Percentiles rank a stretch among this genome's conserved stretches.
These are phyloP conservation scores for Trachelipus rathkii DNA, from an alignment of 1,140 invertebrate genomes.

Conservation along the genomic window DNA sequence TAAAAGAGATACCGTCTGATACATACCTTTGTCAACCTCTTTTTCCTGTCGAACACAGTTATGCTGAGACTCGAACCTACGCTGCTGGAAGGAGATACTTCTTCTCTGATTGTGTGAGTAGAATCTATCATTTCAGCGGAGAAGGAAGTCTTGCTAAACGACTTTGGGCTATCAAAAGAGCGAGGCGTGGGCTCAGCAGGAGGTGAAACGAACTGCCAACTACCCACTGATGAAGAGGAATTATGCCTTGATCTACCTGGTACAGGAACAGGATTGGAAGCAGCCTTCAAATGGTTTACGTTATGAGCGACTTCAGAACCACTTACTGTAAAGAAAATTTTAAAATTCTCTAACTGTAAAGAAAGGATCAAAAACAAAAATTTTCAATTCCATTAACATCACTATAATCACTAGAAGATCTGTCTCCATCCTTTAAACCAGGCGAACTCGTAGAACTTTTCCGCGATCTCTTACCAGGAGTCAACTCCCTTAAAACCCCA, in stretches of 20 bases:
- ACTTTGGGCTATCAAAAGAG: not conserved
- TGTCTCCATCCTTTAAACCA: not conserved
- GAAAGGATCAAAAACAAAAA: not conserved
- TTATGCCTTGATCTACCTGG: not conserved
- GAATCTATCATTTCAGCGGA: not conserved
- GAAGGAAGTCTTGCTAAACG: not conserved
- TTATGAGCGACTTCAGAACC: not conserved
- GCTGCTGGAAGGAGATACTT: not conserved
- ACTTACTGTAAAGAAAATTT: not conserved
- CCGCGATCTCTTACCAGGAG: not conserved
- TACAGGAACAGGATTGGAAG: not conserved
- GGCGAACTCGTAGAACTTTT: not conserved
- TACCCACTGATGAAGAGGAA: not conserved
- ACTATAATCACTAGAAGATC: not conserved
- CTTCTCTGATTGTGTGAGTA: not conserved
- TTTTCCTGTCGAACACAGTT: not conserved
- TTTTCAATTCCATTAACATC: not conserved
- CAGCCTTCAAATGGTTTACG: not conserved
- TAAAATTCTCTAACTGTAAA: not conserved
- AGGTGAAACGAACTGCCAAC: not conserved
- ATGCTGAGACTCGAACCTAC: not conserved
- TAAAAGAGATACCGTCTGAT: too few relatives aligned
- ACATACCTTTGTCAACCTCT: not conserved
- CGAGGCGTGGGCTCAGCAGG: not conserved
- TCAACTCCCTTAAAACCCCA: not conserved